phyloP scores from a whole-genome alignment of 2,797 vertebrate species.

The Tokudaia muenninki region DNA sequence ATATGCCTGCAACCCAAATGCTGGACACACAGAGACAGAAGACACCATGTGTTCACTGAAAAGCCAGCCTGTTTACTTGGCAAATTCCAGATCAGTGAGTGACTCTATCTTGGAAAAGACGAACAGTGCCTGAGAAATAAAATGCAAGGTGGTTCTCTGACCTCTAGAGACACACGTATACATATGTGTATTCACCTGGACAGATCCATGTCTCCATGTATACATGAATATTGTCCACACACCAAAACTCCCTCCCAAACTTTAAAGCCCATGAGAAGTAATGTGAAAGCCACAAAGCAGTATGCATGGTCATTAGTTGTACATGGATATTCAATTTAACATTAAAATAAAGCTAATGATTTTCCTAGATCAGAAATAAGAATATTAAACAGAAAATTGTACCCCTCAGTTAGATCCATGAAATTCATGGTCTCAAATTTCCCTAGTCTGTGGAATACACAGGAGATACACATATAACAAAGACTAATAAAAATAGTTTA shows the following conservation, averaged over 20 bases:
- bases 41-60: background rate
- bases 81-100: background rate
- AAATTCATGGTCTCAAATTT: background rate
- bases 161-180: background rate
- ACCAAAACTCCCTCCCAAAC: background rate
- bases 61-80: background rate
- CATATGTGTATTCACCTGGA: background rate
- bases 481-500: background rate
- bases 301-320: background rate
- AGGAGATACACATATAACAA: background rate
- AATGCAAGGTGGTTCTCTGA: background rate
- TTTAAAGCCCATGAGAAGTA: background rate
- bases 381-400: background rate
- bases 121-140: background rate
- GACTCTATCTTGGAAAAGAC: background rate
- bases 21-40: background rate
- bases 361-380: background rate
- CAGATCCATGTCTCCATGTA: background rate
- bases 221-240: background rate
- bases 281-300: background rate
- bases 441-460: no score
- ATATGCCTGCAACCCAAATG: background rate
- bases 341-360: background rate
- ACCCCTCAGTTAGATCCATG: background rate
- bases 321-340: background rate